phyloP scores from a whole-genome alignment of 1,140 invertebrate genomes.

The Dreissena rostriformis region DNA sequence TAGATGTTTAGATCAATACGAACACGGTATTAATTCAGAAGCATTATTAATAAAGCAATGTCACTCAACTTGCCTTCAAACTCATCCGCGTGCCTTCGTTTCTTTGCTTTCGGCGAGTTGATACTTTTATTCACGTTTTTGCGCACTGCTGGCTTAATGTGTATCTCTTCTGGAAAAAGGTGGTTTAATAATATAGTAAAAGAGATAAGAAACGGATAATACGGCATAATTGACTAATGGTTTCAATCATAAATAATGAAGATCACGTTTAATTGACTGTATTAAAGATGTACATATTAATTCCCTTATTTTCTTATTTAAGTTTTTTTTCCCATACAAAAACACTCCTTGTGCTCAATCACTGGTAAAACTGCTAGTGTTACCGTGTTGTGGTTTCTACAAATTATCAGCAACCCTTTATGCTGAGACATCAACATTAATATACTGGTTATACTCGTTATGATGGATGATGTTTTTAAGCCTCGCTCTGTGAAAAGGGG shows the following conservation, averaged over 20 bases:
- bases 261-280: background rate
- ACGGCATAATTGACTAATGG: background rate
- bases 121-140: slow-evolving; percentile 60
- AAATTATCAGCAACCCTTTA: too few relatives aligned
- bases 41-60: background rate
- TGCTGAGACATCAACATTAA: too few relatives aligned
- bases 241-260: background rate
- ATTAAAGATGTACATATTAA: background rate
- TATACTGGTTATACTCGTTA: too few relatives aligned
- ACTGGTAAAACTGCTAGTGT: background rate
- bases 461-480: too few relatives aligned
- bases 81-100: slow-evolving; percentile 63
- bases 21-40: too few relatives aligned
- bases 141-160: slow-evolving; percentile 67
- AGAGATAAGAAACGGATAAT: background rate
- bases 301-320: too few relatives aligned
- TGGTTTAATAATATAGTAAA: background rate
- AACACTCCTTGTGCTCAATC: background rate
- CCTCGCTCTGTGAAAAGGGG: too few relatives aligned
- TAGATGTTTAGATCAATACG: too few relatives aligned
- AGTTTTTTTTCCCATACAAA: too few relatives aligned
- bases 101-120: slow-evolving; percentile 66
- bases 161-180: slow-evolving; percentile 74
- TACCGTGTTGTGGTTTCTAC: too few relatives aligned
- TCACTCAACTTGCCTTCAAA: slow-evolving; percentile 16